phyloP scores from a whole-genome alignment of 2,113 vertebrate species.

The Sphyrna mokarran region DNA sequence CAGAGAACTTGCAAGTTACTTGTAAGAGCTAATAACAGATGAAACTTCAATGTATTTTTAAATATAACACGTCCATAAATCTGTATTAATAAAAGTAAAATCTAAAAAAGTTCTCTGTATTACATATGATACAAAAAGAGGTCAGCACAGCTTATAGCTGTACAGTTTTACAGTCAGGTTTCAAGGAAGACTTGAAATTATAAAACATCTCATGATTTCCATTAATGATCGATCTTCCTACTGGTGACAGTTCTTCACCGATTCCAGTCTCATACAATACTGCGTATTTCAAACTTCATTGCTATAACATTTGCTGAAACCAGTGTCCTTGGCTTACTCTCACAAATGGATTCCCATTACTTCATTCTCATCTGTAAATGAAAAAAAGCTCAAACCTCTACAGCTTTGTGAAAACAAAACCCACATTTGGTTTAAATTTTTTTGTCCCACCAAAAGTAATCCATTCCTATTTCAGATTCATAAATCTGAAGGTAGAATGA shows the following conservation, averaged over 20 bases:
- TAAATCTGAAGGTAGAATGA: constrained; percentile 11
- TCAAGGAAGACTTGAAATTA: constrained; percentile 83
- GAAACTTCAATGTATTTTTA: constrained; percentile 57
- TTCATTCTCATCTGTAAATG: constrained; percentile 25
- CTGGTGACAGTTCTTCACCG: constrained; percentile 49
- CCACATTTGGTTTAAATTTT: constrained; percentile 45
- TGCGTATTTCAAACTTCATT: constrained; percentile 44
- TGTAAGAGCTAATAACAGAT: constrained; percentile 53
- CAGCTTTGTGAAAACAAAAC: constrained; percentile 46
- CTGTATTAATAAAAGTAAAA: constrained; percentile 74
- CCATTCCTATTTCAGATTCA: constrained; percentile 31
- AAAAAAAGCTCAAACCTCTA: constrained; percentile 41
- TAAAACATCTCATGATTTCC: constrained; percentile 61
- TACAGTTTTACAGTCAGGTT: constrained; percentile 65
- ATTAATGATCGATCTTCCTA: constrained; percentile 59
- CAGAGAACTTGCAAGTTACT: constrained; percentile 67
- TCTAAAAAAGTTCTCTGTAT: constrained; percentile 76
- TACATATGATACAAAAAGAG: constrained; percentile 79
- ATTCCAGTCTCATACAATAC: constrained; percentile 43
- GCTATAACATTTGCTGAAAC: constrained; percentile 15
- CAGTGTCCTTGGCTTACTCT: constrained; percentile 16
- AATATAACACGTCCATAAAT: constrained; percentile 66
- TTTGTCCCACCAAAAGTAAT: constrained; percentile 37
- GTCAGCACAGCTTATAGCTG: constrained; percentile 60
- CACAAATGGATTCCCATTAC: constrained; percentile 1